phyloP scores from a whole-genome alignment of 2,113 vertebrate species.

The Lasiurus cinereus region DNA sequence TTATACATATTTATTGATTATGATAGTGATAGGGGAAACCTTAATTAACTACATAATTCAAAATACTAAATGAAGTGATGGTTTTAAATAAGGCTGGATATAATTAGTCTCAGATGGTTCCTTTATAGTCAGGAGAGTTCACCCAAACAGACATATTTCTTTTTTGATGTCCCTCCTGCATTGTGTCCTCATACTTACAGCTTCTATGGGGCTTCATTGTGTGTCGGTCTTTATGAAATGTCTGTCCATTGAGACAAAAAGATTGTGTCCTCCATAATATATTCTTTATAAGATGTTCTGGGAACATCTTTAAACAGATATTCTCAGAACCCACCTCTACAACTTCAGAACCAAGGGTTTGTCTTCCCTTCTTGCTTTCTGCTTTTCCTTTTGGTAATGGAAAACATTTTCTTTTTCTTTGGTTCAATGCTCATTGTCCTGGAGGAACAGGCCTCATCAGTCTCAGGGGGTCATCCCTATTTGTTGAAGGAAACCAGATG shows the following conservation, averaged over 20 bases:
- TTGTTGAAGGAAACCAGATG: neutral
- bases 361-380: neutral
- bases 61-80: constrained; percentile 64
- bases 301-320: neutral
- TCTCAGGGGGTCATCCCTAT: neutral
- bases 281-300: neutral
- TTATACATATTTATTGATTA: neutral
- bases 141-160: constrained; percentile 61
- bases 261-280: neutral
- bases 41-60: constrained; percentile 51
- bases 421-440: neutral
- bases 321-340: neutral
- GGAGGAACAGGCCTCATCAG: neutral
- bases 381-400: neutral
- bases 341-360: neutral
- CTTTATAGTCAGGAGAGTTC: constrained; percentile 67
- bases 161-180: constrained; percentile 13
- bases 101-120: constrained; percentile 70
- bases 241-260: neutral
- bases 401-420: neutral
- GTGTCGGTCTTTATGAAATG: neutral
- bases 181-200: neutral
- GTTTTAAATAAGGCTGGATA: constrained; percentile 51
- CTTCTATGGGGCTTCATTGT: neutral
- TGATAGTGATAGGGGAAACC: neutral